A percentile compares a stretch with the other conserved stretches of the same genome.
These are phyloP conservation scores for Pammene aurita DNA, from an alignment of 2,888 invertebrate species.

Conservation along the genomic window DNA sequence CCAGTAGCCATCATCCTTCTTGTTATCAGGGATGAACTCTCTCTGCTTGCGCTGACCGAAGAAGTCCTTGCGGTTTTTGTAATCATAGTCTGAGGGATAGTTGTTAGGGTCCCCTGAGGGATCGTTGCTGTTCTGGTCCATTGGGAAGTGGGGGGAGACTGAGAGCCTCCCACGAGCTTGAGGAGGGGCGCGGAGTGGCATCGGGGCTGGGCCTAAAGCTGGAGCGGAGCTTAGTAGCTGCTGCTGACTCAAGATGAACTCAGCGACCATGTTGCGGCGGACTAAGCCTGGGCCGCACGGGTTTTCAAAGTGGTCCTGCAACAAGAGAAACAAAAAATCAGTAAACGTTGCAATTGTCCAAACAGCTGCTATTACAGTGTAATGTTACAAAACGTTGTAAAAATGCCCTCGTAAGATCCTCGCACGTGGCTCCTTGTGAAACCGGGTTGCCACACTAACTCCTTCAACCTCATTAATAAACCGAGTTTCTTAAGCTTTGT, in stretches of 20 bases:
- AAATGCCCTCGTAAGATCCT: constrained; percentile 71
- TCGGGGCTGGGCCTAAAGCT: constrained; percentile 68
- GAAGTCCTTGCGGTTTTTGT: constrained; percentile 90
- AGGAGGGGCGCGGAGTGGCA: constrained; percentile 65
- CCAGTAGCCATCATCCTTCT: constrained; percentile 99
- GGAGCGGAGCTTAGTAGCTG: constrained; percentile 73
- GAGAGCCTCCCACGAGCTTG: constrained; percentile 70
- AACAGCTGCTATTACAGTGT: constrained; percentile 48
- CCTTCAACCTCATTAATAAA: constrained; percentile 73
- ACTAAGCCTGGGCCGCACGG: constrained; percentile 77
- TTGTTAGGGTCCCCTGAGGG: constrained; percentile 64
- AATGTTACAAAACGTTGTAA: constrained; percentile 74
- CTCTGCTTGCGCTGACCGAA: constrained; percentile 96
- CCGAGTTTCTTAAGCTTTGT: constrained; percentile 66
- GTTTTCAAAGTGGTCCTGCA: constrained; percentile 77
- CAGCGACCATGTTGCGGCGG: constrained; percentile 93
- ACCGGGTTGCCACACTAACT: constrained; percentile 66
- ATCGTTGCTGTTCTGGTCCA: constrained; percentile 75
- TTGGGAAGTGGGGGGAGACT: constrained; percentile 73
- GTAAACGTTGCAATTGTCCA: constrained; percentile 61
- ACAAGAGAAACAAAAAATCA: constrained; percentile 70
- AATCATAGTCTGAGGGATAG: constrained; percentile 81
- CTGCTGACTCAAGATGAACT: constrained; percentile 91
- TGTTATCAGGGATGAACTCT: constrained; percentile 97
- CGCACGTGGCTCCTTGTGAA: constrained; percentile 74